These are phyloP conservation scores for Scaptomyza hsui DNA, from an alignment of 1,140 invertebrate species.

Conservation along the genomic window DNA sequence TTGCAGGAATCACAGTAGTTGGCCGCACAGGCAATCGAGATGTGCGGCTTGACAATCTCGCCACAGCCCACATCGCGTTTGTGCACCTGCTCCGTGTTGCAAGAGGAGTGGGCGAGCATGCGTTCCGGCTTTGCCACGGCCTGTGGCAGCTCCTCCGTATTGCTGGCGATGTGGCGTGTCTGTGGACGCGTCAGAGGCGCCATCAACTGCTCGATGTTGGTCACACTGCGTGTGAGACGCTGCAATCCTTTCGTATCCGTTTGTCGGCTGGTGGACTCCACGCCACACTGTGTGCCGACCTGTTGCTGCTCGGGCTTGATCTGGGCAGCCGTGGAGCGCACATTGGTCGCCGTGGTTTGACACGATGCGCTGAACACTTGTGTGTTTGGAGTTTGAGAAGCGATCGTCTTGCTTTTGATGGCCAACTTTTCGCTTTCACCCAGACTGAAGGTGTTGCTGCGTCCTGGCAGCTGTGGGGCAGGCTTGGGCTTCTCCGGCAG, in stretches of 20 bases:
- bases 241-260: slow-evolving; percentile 71
- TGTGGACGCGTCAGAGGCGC: slow-evolving; percentile 27
- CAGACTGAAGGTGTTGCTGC: slow-evolving; percentile 79
- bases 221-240: slow-evolving; percentile 45
- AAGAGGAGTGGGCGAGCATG: slow-evolving; percentile 56
- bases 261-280: slow-evolving; percentile 47
- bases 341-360: slow-evolving; percentile 44
- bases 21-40: slow-evolving; percentile 85
- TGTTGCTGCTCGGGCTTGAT: slow-evolving; percentile 58
- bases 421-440: slow-evolving; percentile 65
- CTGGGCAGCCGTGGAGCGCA: slow-evolving; percentile 64
- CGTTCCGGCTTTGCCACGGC: slow-evolving; percentile 25
- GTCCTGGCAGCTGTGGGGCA: slow-evolving; percentile 53
- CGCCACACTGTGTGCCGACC: slow-evolving; percentile 46
- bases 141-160: slow-evolving; percentile 56
- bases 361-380: slow-evolving; percentile 46
- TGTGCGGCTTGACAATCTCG: slow-evolving; percentile 85
- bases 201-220: slow-evolving; percentile 63
- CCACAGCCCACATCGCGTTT: slow-evolving; percentile 85
- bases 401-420: slow-evolving; percentile 64
- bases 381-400: slow-evolving; percentile 55
- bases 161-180: slow-evolving; percentile 50
- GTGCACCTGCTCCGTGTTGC: slow-evolving; percentile 77
- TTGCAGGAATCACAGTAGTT: slow-evolving; percentile 89
- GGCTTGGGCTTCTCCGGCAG: slow-evolving; percentile 49